phyloP scores from a whole-genome alignment of 2,888 invertebrate species.

The Eurytoma californica region DNA sequence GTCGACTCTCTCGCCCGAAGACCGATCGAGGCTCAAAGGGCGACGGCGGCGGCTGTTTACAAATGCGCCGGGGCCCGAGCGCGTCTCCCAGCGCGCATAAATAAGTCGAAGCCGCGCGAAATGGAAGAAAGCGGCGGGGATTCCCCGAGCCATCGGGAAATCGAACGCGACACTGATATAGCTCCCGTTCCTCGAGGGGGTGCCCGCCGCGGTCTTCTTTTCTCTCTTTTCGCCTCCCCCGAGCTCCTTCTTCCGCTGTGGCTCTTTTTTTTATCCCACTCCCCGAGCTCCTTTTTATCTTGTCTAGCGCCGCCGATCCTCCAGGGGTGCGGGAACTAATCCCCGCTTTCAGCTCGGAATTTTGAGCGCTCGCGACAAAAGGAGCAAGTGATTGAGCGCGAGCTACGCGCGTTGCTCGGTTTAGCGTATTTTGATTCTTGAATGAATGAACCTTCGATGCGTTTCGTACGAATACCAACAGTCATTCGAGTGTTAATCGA shows the following conservation, averaged over 20 bases:
- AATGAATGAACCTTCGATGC: too few relatives aligned
- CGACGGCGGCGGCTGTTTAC: too few relatives aligned
- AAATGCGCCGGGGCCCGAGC: not conserved
- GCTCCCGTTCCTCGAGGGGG: too few relatives aligned
- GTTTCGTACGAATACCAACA: too few relatives aligned
- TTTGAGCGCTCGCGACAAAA: not conserved
- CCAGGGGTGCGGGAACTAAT: conserved; percentile 4
- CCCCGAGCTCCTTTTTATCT: not conserved
- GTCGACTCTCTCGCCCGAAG: too few relatives aligned
- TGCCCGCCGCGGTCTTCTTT: not conserved
- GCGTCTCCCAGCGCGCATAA: conserved; percentile 1
- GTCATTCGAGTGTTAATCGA: too few relatives aligned
- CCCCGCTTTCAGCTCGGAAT: not conserved
- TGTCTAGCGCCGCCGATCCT: not conserved
- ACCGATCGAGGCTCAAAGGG: too few relatives aligned
- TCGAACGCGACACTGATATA: conserved; percentile 12
- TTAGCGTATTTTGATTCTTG: not conserved
- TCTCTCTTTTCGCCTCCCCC: not conserved
- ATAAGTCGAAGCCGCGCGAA: not conserved
- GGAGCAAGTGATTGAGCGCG: conserved; percentile 23
- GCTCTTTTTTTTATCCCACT: not conserved
- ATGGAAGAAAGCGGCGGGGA: not conserved
- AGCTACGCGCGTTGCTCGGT: not conserved
- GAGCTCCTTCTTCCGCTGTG: not conserved
- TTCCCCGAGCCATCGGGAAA: not conserved